A percentile compares a stretch with the other conserved stretches of the same genome.
phyloP scores from a whole-genome alignment of 2,113 vertebrate species.

The Atrichornis clamosus region DNA sequence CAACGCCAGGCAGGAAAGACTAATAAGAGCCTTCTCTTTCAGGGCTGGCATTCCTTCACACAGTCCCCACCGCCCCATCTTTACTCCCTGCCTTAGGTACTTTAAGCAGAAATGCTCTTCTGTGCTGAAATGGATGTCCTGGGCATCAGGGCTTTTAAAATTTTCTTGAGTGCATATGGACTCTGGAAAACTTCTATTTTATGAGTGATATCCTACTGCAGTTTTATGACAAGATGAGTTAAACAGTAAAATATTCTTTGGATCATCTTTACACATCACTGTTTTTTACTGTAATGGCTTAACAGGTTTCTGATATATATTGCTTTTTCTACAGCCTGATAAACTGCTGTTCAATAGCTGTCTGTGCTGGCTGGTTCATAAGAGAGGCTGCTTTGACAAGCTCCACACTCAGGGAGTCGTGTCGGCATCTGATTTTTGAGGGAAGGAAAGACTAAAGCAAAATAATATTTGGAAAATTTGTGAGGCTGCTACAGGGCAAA shows the following conservation, averaged over 20 bases:
- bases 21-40: background rate
- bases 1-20: background rate
- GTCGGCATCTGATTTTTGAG: background rate
- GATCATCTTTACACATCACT: background rate
- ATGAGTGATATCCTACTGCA: background rate
- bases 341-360: background rate
- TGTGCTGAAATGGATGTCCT: background rate
- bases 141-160: background rate
- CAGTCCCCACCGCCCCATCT: background rate
- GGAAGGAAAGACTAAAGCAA: background rate
- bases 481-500: background rate
- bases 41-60: background rate
- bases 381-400: background rate
- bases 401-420: background rate
- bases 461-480: background rate
- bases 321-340: background rate
- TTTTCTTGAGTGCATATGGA: background rate
- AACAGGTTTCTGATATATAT: background rate
- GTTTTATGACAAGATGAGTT: conserved; percentile 1
- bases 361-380: background rate
- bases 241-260: conserved; percentile 7
- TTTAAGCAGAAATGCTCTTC: background rate
- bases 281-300: background rate
- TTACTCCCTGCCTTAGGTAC: background rate
- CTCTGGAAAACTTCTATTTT: background rate